Base-by-base conservation (phyloP, 2,113 vertebrate genomes). In the Amphiprion percula region DNA sequence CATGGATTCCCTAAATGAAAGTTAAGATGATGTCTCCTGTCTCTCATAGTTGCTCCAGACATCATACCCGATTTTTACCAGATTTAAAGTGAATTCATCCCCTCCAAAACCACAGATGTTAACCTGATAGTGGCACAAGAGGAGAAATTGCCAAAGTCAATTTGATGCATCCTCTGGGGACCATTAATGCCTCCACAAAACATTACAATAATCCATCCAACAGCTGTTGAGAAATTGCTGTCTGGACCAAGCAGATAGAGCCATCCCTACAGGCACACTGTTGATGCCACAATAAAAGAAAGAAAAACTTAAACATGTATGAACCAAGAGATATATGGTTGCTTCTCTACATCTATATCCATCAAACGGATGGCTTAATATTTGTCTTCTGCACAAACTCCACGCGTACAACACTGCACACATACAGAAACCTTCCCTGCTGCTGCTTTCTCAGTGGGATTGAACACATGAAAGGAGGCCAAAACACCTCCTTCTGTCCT, bases 381-480 rank as follows among this genome's bases (percentile, higher is more conserved):
- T 55, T 39, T 33, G 28, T 39, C 26, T n/a, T 26, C 3, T 1
- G 26, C 26, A 14, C 21, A 17, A 16, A 30, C 30, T 30, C 30
- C 30, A 30, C 6, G 30, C 30, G 4, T 30, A 37, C n/a, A 1
- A 33, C 33, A 64, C 26, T 59, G 46, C 56, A 63, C 41, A 80
- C 16, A 17, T 4, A 63, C 10, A 75, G 37, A 86, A 50, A 53
- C 30, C 23, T 53, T 64, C 71, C 70, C 70, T 16, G 56, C 70
- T 55, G 75, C 60, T 82, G 26, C 9, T 58, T 60, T 68, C 74
- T 63, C 80, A 58, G 75, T 52, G 14, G 74, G 74, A 67, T 8
- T 2, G 56, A 52, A 19, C 58, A 85, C 59, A 87, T 89, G 79
- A 84, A 87, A 85, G 77, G 77, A 79, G 60, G 24, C 39, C 46